These are phyloP conservation scores for Eulemur coronatus DNA, from an alignment of 2,797 vertebrate genomes.

Conservation along the genomic window DNA sequence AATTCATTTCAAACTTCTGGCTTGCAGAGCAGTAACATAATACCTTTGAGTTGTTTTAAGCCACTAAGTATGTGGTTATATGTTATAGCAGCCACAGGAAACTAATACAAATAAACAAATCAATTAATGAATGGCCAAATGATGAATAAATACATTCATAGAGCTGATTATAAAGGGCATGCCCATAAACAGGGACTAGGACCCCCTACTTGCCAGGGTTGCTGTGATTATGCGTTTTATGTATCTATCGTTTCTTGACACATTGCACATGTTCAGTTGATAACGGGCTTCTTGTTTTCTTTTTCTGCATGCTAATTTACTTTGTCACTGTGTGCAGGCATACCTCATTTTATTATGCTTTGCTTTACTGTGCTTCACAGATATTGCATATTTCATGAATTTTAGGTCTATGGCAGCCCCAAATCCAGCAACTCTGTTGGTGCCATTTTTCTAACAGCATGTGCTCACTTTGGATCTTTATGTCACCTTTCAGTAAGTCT, in stretches of 20 bases:
- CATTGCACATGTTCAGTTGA: fast-evolving
- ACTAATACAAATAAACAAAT: fast-evolving
- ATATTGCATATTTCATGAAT: background rate
- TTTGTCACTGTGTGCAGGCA: background rate
- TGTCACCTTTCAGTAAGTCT: background rate
- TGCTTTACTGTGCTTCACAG: background rate
- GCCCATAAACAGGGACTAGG: fast-evolving
- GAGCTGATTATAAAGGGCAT: background rate
- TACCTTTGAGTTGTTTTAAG: background rate
- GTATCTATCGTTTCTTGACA: fast-evolving
- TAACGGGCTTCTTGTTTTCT: too few relatives aligned
- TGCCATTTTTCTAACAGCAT: background rate
- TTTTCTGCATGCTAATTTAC: fast-evolving
- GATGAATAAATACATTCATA: fast-evolving
- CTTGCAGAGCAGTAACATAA: background rate
- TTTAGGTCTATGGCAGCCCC: background rate
- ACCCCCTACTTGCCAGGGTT: fast-evolving
- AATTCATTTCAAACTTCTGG: background rate
- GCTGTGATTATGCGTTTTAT: fast-evolving
- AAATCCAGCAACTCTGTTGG: background rate
- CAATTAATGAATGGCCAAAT: background rate
- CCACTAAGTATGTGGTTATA: background rate
- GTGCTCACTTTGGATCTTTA: background rate
- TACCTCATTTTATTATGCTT: background rate
- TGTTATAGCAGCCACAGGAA: background rate